These are phyloP conservation scores for Hoplodrina blanda DNA, from an alignment of 2,888 invertebrate species.

Conservation along the genomic window DNA sequence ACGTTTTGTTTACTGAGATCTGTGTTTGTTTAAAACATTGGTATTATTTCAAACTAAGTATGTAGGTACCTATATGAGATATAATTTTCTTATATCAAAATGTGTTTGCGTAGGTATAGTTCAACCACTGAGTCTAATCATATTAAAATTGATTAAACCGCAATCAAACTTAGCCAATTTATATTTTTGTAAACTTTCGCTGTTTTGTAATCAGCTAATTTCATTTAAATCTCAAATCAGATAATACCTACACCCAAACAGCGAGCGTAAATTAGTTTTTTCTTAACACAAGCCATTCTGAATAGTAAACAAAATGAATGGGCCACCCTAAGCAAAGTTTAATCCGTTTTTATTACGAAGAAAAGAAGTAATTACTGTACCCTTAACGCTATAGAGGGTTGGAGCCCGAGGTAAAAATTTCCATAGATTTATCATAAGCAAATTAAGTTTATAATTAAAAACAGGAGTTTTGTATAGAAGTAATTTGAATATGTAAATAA, in stretches of 20 bases:
- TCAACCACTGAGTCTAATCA: conserved; percentile 1
- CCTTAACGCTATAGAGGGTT: conserved; percentile 89
- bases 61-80: no score
- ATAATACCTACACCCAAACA: conserved; percentile 80
- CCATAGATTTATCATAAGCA: conserved; percentile 91
- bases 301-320: conserved; percentile 90
- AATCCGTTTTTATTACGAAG: conserved; percentile 91
- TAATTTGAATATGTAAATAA: conserved; percentile 90
- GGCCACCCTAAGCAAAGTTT: conserved; percentile 90
- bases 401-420: conserved; percentile 89
- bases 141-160: conserved; percentile 41
- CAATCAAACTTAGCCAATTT: conserved; percentile 55
- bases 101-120: not conserved
- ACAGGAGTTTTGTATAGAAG: conserved; percentile 90
- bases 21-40: not conserved
- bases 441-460: conserved; percentile 91
- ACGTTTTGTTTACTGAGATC: not conserved
- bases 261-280: conserved; percentile 87
- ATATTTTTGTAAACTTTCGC: conserved; percentile 52
- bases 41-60: not conserved
- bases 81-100: conserved; percentile 1
- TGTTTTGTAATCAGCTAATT: conserved; percentile 74
- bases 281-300: conserved; percentile 86
- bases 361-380: conserved; percentile 91
- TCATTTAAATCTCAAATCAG: conserved; percentile 82